Conservation (phyloP, 2,113 vertebrate genomes). For the Cisticola juncidis region DNA sequence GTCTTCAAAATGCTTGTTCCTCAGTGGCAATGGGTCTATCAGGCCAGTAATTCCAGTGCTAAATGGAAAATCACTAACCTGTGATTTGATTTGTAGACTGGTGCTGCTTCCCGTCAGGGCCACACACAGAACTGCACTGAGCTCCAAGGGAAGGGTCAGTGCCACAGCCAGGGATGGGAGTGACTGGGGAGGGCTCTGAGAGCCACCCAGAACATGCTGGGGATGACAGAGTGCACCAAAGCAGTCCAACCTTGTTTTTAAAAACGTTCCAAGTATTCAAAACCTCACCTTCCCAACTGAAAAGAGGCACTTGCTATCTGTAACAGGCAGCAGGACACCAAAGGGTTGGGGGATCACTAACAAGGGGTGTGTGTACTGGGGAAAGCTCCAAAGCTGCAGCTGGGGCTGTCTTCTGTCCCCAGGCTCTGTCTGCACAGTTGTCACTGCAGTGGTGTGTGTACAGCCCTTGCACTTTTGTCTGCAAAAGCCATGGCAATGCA, state of each 20-base stretch:
- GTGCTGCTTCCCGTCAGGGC: neutral
- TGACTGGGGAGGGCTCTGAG: rapidly evolving
- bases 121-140: neutral
- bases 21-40: neutral
- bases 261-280: neutral
- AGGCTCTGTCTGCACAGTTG: neutral
- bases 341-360: neutral
- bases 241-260: neutral
- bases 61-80: neutral
- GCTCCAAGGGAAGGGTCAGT: neutral
- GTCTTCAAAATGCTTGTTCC: neutral
- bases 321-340: neutral
- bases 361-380: neutral
- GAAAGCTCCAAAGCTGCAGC: neutral
- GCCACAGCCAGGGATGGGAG: neutral
- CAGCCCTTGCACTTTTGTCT: neutral
- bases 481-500: neutral
- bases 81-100: neutral
- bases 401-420: neutral
- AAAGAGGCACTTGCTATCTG: neutral
- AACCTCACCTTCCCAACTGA: neutral
- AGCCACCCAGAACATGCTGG: neutral
- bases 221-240: neutral
- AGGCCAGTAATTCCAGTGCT: neutral
- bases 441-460: neutral